A percentile compares a stretch with the other conserved stretches of the same genome.
Evolutionary conservation across 2,113 vertebrate species (phyloP).

Genomic region (Chamaea fasciata): DNA sequence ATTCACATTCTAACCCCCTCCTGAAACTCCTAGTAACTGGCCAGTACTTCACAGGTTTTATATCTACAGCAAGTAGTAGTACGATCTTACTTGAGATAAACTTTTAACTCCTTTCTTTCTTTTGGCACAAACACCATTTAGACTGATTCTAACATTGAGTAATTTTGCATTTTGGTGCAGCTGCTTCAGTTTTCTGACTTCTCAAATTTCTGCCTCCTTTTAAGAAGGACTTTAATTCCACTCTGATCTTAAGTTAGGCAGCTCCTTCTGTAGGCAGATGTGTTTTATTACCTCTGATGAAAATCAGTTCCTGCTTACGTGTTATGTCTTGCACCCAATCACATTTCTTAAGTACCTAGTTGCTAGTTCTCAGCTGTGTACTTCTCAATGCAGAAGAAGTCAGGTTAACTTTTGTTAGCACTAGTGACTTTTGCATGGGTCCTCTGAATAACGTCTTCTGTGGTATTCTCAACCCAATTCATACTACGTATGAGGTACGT

Average conservation of each 20-base stretch:
- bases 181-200: not conserved
- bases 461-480: not conserved
- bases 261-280: not conserved
- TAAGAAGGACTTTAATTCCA: not conserved
- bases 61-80: not conserved
- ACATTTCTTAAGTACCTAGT: not conserved
- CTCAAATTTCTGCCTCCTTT: not conserved
- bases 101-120: not conserved
- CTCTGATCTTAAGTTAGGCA: not conserved
- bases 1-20: rapidly evolving
- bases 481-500: rapidly evolving
- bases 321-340: not conserved
- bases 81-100: not conserved
- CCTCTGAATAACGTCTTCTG: not conserved
- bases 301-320: not conserved
- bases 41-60: not conserved
- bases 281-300: not conserved
- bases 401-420: not conserved
- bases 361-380: not conserved
- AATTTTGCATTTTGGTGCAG: not conserved
- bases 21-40: not conserved
- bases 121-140: not conserved
- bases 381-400: not conserved
- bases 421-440: not conserved
- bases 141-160: not conserved